These are phyloP conservation scores for Orius laevigatus DNA, from an alignment of 1,140 invertebrate genomes.

Conservation along the genomic window DNA sequence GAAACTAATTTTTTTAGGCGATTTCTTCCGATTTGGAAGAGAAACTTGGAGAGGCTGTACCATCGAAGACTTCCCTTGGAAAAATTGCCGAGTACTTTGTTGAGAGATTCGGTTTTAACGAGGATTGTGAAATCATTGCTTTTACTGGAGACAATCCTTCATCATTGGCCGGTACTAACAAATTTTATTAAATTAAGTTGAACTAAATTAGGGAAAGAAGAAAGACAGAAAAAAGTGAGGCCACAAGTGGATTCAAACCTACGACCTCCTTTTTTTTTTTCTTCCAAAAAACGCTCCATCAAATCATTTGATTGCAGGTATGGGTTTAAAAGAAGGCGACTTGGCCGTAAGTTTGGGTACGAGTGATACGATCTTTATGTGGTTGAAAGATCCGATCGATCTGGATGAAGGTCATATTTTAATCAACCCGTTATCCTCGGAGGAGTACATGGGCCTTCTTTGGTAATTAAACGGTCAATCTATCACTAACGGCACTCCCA, in stretches of 20 bases:
- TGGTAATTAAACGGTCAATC: slow-evolving; percentile 37
- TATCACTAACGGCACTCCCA: slow-evolving; percentile 6
- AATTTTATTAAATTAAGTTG: too few species aligned
- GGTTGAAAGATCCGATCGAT: slow-evolving; percentile 45
- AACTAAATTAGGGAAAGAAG: too few species aligned
- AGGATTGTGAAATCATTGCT: slow-evolving; percentile 61
- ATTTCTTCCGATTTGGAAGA: slow-evolving; percentile 43
- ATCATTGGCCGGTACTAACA: slow-evolving; percentile 56
- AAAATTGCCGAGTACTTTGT: slow-evolving; percentile 35
- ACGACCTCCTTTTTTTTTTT: too few species aligned
- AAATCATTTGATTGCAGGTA: slow-evolving; percentile 37
- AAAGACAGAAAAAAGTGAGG: too few species aligned
- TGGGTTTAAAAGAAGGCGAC: slow-evolving; percentile 63
- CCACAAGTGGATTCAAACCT: too few species aligned
- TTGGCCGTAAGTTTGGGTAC: slow-evolving; percentile 81
- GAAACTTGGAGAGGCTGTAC: slow-evolving; percentile 55
- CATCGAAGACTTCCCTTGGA: slow-evolving; percentile 51
- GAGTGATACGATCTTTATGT: slow-evolving; percentile 80
- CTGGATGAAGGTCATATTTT: slow-evolving; percentile 68
- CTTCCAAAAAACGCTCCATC: too few species aligned
- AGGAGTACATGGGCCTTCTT: slow-evolving; percentile 74
- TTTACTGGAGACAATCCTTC: slow-evolving; percentile 92
- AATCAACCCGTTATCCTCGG: slow-evolving; percentile 59
- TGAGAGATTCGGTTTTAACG: slow-evolving; percentile 47
- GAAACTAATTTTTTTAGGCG: slow-evolving; percentile 15